Base-by-base conservation (phyloP, 2,113 vertebrate genomes). In the Coryphaenoides rupestris region DNA sequence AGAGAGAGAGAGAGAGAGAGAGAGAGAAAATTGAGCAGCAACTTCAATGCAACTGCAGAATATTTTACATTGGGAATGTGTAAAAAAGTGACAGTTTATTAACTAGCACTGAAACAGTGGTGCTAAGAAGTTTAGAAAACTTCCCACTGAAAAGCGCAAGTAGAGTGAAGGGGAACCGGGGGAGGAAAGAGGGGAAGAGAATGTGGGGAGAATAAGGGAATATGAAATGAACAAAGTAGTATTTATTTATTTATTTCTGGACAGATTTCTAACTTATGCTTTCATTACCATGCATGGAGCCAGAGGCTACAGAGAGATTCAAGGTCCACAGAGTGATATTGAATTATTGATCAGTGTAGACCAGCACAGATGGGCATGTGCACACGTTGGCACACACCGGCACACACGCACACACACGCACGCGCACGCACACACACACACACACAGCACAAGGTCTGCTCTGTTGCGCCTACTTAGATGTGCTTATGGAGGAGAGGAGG, bases 291-390 rank as follows among this genome's bases (percentile, higher is more conserved):
- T 21, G 58, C 16, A 24, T 60, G 60, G 64, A 68, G 61, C 63
- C 61, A 66, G 59, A 66, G 72, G 67, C 45, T 28, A 21, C 40
- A 59, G 12, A 55, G 54, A 55, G 55, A 66, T 62, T 55, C 65
- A 54, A 63, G 54, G 64, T 75, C 66, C 56, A 60, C 28, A 60
- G 19, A 75, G 63, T 2, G 68, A 56, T 53, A 53, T 0, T 69
- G 62, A 66, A 73, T 81, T 78, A 73, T 76, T 69, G 65, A 73
- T 78, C 58, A 77, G 19, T 66, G 64, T 13, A 55, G 54, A 54
- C 14, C 58, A 55, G 62, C 69, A 53, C 40, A 33, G 45, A 58
- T 21, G 22, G 65, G 50, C 60, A 55, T 28, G 19, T 24, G 52
- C 64, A 64, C 47, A 62, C 56, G 54, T 55, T 55, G 60, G 60